Conservation (phyloP, 2,888 invertebrate species). For the Plebejus anna region DNA sequence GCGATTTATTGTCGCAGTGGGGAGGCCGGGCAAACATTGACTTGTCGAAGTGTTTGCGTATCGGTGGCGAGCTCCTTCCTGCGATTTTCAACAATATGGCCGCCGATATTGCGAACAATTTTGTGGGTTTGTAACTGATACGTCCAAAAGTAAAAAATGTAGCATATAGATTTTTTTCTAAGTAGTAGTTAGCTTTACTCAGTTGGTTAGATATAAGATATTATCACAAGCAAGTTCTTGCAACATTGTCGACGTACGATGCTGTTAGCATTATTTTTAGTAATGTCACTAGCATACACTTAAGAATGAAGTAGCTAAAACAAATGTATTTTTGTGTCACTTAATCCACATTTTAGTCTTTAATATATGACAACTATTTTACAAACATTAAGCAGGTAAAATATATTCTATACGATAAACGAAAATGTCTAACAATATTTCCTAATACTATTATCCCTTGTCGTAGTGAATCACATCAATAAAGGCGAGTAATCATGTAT, state of each 20-base stretch:
- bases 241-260: too few species aligned
- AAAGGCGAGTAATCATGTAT: neutral
- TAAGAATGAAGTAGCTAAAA: too few species aligned
- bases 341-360: too few species aligned
- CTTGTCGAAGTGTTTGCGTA: conserved; percentile 70
- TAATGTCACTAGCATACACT: too few species aligned
- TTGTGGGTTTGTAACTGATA: neutral
- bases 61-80: conserved; percentile 47
- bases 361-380: too few species aligned
- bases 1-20: conserved; percentile 62
- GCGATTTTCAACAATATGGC: conserved; percentile 37
- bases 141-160: neutral
- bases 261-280: too few species aligned
- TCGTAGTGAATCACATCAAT: neutral
- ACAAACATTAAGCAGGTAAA: neutral
- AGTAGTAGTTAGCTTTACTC: neutral
- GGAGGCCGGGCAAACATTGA: conserved; percentile 67
- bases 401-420: neutral
- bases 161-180: neutral
- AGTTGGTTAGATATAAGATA: too few species aligned
- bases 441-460: neutral
- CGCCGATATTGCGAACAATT: conserved; percentile 23
- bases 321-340: too few species aligned
- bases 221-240: too few species aligned
- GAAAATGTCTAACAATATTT: neutral